Evolutionary conservation across 2,888 invertebrate species (phyloP), one percentile per base, ranked within the genome.

Genomic region (Standfussiana lucernea): DNA sequence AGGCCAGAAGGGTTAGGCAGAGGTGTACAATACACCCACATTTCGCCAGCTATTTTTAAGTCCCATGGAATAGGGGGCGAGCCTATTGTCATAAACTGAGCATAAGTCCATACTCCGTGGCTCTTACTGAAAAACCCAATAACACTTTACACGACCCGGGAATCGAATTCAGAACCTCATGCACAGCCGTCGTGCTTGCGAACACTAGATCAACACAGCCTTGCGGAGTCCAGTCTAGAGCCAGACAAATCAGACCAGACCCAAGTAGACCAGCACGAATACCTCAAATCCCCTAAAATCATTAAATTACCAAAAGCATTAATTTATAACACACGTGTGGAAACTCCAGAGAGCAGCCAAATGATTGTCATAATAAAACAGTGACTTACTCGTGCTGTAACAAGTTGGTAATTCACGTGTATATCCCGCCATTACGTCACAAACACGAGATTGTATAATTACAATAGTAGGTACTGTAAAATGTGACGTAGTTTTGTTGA

Each of bases 401-500:
- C 66, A 53, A n/a, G n/a, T n/a, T n/a, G 50, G 42, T 61, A n/a
- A 47, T 24, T 45, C 59, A 61, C 81, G n/a, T 61, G 81, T 18
- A 21, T 13, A 61, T 11, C 3, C 4, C 11, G n/a, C 7, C 47
- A 1, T 61, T 18, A 75, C 75, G 65, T 64, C 62, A 80, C n/a
- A 37, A 0, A 35, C 70, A 53, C 28, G 4, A 37, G 18, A n/a
- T 67, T 81, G 59, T 24, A 62, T 82, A 28, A 80, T 73, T 53
- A 15, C 56, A 65, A 73, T 53, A 53, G n/a, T n/a, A n/a, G n/a
- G n/a, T 6, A 56, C 13, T 40, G 37, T 32, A 18, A 66, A 35
- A 24, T 8, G 61, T 79, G 61, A 74, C 75, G 82, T 42, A 21
- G 35, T 56, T 11, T n/a, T 42, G 28, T 66, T 61, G 45, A 45